Percentiles rank a stretch among this genome's conserved stretches.
These are phyloP conservation scores for Ochropacha duplaris DNA, from an alignment of 2,888 invertebrate genomes.

Conservation along the genomic window DNA sequence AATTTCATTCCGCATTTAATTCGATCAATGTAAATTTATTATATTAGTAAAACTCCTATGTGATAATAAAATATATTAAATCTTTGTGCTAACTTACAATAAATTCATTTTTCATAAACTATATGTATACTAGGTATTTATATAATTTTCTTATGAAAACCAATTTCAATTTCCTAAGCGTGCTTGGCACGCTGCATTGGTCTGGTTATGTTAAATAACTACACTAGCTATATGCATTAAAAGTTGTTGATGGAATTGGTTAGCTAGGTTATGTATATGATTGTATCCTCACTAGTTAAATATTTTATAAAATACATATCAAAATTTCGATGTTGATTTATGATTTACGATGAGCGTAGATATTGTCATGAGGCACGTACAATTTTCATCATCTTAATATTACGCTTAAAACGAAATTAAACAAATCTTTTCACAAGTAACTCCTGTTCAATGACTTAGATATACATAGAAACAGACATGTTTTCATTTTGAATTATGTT, in stretches of 20 bases:
- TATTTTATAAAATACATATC: slow-evolving; percentile 46
- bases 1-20: slow-evolving; percentile 70
- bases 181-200: slow-evolving; percentile 77
- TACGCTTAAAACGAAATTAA: slow-evolving; percentile 7
- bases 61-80: slow-evolving; percentile 83
- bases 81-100: slow-evolving; percentile 83
- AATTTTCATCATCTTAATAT: slow-evolving; percentile 13
- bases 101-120: slow-evolving; percentile 80
- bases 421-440: background rate
- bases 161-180: slow-evolving; percentile 70
- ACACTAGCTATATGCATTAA: slow-evolving; percentile 41
- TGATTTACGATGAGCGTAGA: slow-evolving; percentile 51
- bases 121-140: slow-evolving; percentile 62
- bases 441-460: background rate
- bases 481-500: background rate
- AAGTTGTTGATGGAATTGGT: slow-evolving; percentile 44
- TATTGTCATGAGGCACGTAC: slow-evolving; percentile 61
- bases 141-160: slow-evolving; percentile 64
- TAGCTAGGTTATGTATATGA: slow-evolving; percentile 46
- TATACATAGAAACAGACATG: background rate
- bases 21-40: slow-evolving; percentile 76
- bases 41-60: slow-evolving; percentile 80
- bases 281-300: slow-evolving; percentile 50
- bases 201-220: slow-evolving; percentile 61
- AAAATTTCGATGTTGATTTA: slow-evolving; percentile 65